phyloP scores from a whole-genome alignment of 2,797 vertebrate species.

The Pelobates cultripes region DNA sequence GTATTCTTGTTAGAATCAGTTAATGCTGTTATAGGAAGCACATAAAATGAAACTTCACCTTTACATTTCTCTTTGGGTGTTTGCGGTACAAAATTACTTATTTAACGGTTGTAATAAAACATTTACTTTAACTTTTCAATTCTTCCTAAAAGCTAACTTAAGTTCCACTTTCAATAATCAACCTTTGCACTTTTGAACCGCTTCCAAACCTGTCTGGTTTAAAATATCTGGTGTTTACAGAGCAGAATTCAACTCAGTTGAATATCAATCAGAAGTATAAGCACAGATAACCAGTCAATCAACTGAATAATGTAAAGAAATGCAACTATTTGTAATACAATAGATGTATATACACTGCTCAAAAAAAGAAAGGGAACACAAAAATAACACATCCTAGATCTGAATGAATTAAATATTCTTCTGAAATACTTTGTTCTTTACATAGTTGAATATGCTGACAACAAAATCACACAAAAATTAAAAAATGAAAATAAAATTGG shows the following conservation, averaged over 20 bases:
- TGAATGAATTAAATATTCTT: too few relatives aligned
- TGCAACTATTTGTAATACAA: not conserved
- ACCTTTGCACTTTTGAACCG: constrained; percentile 40
- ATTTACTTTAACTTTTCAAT: constrained; percentile 17
- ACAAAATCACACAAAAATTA: too few relatives aligned
- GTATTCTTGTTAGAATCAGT: constrained; percentile 21
- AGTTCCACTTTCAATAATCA: not conserved
- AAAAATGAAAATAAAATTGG: too few relatives aligned
- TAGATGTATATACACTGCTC: too few relatives aligned
- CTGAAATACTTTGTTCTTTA: too few relatives aligned
- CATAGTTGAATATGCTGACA: too few relatives aligned
- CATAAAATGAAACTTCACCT: not conserved
- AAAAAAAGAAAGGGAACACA: too few relatives aligned
- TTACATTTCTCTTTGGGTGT: not conserved
- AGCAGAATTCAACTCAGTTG: not conserved
- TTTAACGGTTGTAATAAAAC: constrained; percentile 38
- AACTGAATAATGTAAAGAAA: not conserved
- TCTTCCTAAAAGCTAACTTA: constrained; percentile 25
- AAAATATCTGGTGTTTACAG: not conserved
- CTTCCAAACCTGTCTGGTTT: not conserved
- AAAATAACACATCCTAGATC: too few relatives aligned
- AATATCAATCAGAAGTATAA: not conserved
- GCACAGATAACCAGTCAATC: not conserved
- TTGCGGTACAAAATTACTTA: constrained; percentile 28
- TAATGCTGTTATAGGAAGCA: constrained; percentile 15